Base-by-base conservation (phyloP, 1,140 invertebrate genomes). In the Homalodisca vitripennis region DNA sequence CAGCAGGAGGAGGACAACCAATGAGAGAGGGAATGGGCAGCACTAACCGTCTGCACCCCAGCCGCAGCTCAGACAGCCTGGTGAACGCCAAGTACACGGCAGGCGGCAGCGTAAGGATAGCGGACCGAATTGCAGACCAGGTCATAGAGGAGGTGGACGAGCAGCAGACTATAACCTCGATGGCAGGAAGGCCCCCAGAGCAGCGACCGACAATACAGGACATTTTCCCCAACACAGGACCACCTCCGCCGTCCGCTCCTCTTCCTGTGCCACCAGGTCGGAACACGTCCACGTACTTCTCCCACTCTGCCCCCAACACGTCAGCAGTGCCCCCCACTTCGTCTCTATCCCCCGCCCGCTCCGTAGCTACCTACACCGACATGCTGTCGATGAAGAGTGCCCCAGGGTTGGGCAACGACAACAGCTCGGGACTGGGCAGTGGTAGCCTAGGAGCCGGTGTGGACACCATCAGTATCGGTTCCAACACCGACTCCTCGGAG, bases 141-240 rank as follows among this genome's bases (percentile, higher is more conserved):
- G 87, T 92, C 1, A 93, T 92, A 29, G 90, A 92, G 76, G 91
- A 93, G 77, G 88, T 92, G 0, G 91, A 92, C 72, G 91, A 93
- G 74, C 90, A 92, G 76, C 82, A 86, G 70, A 92, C 91, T 2
- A 87, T 91, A 57, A 91, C 86, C 0, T 91, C 90, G 17, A 87
- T 88, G 80, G 83, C 84, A 14, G 57, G 69, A 0, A 66, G 65
- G 3, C 62, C 57, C 73, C 82, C 74, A 78, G 85, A 79, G 75
- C 83, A 32, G 79, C 86, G 75, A 67, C 79, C 76, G 74, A 81
- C 82, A 46, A 79, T 82, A 2, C 74, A 79, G 66, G 80, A 67
- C 41, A 82, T 84, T 70, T 83, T 84, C 67, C 69, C 78, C 14
- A 17, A n/a, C 55, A 24, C 67, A 63, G 71, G 64, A 1, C 64